These are phyloP conservation scores for Odocoileus virginianus DNA, from an alignment of 2,113 vertebrate species.

Conservation along the genomic window DNA sequence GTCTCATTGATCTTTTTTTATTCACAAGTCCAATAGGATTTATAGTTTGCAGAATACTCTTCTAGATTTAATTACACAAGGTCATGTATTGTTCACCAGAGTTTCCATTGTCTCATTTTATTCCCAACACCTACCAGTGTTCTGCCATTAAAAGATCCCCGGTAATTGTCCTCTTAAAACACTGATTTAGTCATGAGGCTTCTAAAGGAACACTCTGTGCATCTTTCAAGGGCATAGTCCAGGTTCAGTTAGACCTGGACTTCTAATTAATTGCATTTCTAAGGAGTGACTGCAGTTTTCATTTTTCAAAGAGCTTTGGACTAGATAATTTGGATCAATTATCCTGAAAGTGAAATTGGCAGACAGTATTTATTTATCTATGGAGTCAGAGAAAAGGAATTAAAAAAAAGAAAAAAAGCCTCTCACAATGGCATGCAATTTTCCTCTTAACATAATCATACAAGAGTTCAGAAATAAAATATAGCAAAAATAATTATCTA, in stretches of 20 bases:
- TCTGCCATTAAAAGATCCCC: background rate
- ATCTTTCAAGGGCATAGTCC: background rate
- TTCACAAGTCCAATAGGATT: constrained; percentile 34
- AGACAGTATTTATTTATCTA: constrained; percentile 48
- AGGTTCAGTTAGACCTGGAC: background rate
- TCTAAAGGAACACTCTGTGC: background rate
- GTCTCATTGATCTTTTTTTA: constrained; percentile 14
- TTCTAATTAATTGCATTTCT: constrained; percentile 51
- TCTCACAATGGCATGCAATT: background rate
- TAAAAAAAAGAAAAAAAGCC: background rate
- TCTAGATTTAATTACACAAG: constrained; percentile 30
- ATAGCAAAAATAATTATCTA: background rate
- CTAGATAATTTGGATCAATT: constrained; percentile 61
- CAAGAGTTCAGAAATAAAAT: background rate
- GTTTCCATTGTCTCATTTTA: background rate
- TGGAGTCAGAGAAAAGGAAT: constrained; percentile 24
- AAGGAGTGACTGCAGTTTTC: background rate
- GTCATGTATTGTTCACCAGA: background rate
- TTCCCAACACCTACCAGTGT: background rate
- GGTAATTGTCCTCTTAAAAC: background rate
- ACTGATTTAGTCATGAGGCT: background rate
- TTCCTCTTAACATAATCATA: background rate
- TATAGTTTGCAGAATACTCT: constrained; percentile 18
- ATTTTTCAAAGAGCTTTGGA: constrained; percentile 50
- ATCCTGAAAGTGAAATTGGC: constrained; percentile 40